Evolutionary conservation across 2,888 invertebrate species (phyloP).

Genomic region (Chelonus formosanus): DNA sequence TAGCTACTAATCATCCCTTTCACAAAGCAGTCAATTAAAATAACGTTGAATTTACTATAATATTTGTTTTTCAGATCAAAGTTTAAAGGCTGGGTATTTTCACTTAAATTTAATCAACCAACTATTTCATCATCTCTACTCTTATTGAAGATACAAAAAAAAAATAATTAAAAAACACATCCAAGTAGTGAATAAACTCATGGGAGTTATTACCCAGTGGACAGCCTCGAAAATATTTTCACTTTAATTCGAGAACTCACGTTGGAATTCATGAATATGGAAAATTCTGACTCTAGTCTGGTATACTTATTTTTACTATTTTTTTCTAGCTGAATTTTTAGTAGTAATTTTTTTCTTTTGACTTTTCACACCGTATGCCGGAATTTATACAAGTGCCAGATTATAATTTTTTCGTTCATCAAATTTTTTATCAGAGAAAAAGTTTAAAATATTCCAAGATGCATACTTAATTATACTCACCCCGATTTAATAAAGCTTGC

Average conservation of each 20-base stretch:
- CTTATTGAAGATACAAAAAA: slow-evolving; percentile 4
- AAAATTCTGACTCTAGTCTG: slow-evolving; percentile 20
- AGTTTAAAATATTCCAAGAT: not conserved
- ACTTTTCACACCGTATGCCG: not conserved
- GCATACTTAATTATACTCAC: slow-evolving; percentile 69
- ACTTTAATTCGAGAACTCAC: slow-evolving; percentile 29
- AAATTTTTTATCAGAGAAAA: too few relatives aligned
- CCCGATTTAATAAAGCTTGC: slow-evolving; percentile 89
- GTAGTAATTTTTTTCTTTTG: slow-evolving; percentile 13
- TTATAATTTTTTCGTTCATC: not conserved
- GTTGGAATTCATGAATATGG: slow-evolving; percentile 33
- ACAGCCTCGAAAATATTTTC: slow-evolving; percentile 31
- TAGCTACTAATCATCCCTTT: not conserved
- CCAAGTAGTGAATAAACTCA: slow-evolving; percentile 26
- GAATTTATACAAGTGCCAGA: not conserved
- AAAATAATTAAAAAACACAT: slow-evolving; percentile 1
- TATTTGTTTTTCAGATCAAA: not conserved
- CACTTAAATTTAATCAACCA: slow-evolving; percentile 26
- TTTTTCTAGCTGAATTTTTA: slow-evolving; percentile 38
- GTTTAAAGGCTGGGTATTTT: not conserved
- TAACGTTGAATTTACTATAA: not conserved
- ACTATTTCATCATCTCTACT: slow-evolving; percentile 6
- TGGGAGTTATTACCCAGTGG: slow-evolving; percentile 27
- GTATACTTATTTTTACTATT: slow-evolving; percentile 19
- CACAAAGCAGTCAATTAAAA: too few relatives aligned